phyloP scores from a whole-genome alignment of 1,140 invertebrate genomes.

The Lordiphosa stackelbergi region DNA sequence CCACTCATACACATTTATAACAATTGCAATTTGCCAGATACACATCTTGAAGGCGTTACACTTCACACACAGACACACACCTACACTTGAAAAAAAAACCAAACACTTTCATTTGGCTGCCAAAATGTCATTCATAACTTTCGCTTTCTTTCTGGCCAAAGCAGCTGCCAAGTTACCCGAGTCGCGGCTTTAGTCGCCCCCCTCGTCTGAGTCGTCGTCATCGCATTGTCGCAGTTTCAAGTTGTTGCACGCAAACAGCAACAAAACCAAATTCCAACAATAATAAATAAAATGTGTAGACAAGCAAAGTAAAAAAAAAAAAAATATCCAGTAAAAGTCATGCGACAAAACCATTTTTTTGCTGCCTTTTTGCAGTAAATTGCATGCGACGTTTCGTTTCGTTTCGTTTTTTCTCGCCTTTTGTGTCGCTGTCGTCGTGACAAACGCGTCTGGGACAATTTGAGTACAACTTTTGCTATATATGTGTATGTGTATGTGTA shows the following conservation, averaged over 20 bases:
- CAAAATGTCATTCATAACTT: constrained; percentile 70
- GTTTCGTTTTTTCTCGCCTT: constrained; percentile 33
- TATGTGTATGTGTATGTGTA: constrained; percentile 7
- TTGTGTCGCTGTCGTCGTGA: constrained; percentile 56
- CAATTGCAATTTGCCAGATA: constrained; percentile 56
- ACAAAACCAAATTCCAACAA: constrained; percentile 14
- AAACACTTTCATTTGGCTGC: constrained; percentile 55
- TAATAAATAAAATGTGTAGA: constrained; percentile 33
- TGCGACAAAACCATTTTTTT: constrained; percentile 43
- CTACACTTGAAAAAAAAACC: constrained; percentile 2
- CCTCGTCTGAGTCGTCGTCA: constrained; percentile 7
- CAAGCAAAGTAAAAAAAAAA: constrained; percentile 26
- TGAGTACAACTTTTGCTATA: constrained; percentile 38
- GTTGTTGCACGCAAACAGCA: constrained; percentile 60
- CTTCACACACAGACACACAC: constrained; percentile 13
- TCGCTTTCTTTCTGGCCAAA: constrained; percentile 49
- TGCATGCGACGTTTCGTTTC: constrained; percentile 58
- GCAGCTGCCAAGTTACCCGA: constrained; percentile 22
- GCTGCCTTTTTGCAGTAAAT: constrained; percentile 57
- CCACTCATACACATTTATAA: constrained; percentile 17
- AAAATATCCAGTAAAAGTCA: constrained; percentile 62
- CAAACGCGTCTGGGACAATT: constrained; percentile 58
- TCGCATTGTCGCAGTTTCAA: constrained; percentile 34
- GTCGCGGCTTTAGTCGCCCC: constrained; percentile 27
- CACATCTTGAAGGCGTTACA: constrained; percentile 23